phyloP scores from a whole-genome alignment of 2,113 vertebrate genomes.

The Cacatua alba region DNA sequence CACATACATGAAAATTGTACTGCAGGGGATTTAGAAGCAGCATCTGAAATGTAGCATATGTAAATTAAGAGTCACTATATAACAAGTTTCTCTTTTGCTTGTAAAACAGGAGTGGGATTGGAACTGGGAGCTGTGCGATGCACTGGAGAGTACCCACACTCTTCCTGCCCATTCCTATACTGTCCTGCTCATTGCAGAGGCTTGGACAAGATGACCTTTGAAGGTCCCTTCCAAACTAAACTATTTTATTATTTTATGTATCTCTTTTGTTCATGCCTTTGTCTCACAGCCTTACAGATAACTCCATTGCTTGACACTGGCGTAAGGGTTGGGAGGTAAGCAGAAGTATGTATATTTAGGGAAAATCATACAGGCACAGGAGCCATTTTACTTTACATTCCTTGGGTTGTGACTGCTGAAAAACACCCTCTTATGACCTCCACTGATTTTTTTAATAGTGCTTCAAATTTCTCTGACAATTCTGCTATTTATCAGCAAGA shows the following conservation, averaged over 20 bases:
- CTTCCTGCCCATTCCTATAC: background rate
- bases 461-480: background rate
- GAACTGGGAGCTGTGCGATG: background rate
- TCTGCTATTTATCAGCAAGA: background rate
- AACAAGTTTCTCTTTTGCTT: background rate
- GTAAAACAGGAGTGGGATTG: background rate
- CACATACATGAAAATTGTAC: background rate
- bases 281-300: background rate
- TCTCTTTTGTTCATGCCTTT: background rate
- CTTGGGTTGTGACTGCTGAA: background rate
- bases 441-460: background rate
- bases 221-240: background rate
- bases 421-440: background rate
- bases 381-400: background rate
- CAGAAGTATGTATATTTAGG: background rate
- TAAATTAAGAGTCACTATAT: background rate
- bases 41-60: background rate
- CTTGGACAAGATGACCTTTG: background rate
- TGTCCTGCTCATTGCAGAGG: background rate
- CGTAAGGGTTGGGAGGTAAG: rapidly evolving
- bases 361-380: background rate
- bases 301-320: background rate
- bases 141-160: too few relatives aligned
- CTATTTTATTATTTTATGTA: background rate
- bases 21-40: background rate